phyloP scores from a whole-genome alignment of 2,113 vertebrate species.

The Antigone vipio region DNA sequence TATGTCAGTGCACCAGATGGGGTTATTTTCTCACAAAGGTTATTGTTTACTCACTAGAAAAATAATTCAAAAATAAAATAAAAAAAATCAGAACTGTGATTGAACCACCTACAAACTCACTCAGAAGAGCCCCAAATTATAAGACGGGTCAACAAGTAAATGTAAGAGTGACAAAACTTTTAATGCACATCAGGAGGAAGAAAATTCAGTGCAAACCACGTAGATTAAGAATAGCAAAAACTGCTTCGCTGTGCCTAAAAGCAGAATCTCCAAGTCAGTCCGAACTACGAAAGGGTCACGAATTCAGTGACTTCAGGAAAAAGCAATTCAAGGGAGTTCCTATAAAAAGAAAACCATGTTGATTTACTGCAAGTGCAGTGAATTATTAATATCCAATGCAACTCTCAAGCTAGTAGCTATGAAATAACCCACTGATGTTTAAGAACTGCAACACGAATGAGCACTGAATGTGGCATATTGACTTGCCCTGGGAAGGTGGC shows the following conservation, averaged over 20 bases:
- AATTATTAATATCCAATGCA: not conserved
- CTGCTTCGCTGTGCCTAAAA: not conserved
- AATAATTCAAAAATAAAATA: not conserved
- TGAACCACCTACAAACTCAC: constrained; percentile 23
- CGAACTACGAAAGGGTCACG: not conserved
- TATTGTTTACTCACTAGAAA: constrained; percentile 10
- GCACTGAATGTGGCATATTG: not conserved
- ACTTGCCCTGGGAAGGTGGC: not conserved
- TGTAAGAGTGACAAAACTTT: not conserved
- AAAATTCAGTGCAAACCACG: constrained; percentile 11
- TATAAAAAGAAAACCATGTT: not conserved
- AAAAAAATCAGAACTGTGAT: not conserved
- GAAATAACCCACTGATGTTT: not conserved
- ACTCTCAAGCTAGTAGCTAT: not conserved
- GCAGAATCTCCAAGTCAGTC: not conserved
- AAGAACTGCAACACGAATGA: not conserved
- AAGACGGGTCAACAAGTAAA: not conserved
- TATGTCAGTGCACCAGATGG: not conserved
- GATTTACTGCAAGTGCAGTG: not conserved
- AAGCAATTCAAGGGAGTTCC: not conserved
- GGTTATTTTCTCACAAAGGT: constrained; percentile 22
- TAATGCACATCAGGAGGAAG: not conserved
- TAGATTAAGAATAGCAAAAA: not conserved
- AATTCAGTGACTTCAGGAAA: not conserved
- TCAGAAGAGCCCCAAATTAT: not conserved